These are phyloP conservation scores for Drosophila grimshawi DNA, from an alignment of 1,140 invertebrate genomes.

Conservation along the genomic window DNA sequence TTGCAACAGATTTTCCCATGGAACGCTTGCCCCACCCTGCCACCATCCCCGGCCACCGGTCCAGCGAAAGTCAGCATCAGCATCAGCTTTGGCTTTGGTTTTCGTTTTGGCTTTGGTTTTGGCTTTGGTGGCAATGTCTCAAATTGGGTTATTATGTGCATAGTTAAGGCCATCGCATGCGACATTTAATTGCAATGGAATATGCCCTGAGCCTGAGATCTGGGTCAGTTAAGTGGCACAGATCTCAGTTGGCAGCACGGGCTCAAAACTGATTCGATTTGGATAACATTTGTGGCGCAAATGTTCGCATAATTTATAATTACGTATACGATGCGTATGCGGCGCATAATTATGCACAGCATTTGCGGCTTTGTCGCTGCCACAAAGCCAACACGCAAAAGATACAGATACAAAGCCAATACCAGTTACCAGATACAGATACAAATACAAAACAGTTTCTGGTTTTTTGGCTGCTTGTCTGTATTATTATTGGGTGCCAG, in stretches of 20 bases:
- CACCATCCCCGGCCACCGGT: constrained; percentile 4
- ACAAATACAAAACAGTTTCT: constrained; percentile 21
- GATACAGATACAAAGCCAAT: constrained; percentile 9
- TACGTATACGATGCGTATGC: constrained; percentile 54
- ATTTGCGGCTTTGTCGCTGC: constrained; percentile 48
- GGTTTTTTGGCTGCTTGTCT: constrained; percentile 30
- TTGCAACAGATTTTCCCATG: constrained; percentile 81
- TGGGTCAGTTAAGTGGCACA: constrained; percentile 25
- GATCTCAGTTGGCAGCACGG: constrained; percentile 29
- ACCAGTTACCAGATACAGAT: constrained; percentile 1
- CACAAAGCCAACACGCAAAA: constrained; percentile 41
- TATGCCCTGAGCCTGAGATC: constrained; percentile 44
- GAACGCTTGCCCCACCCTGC: constrained; percentile 22
- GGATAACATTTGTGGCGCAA: constrained; percentile 61
- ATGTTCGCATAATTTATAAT: constrained; percentile 46
- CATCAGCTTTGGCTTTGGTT: not conserved
- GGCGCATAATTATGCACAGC: constrained; percentile 57
- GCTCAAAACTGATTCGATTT: constrained; percentile 56
- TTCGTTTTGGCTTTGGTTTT: constrained; percentile 9
- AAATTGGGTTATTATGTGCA: constrained; percentile 83
- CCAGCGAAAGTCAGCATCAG: constrained; percentile 61
- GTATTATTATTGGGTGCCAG: constrained; percentile 33
- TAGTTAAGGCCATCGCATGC: constrained; percentile 75
- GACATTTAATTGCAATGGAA: constrained; percentile 73
- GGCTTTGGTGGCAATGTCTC: constrained; percentile 22